A percentile compares a stretch with the other conserved stretches of the same genome.
phyloP scores from a whole-genome alignment of 2,888 invertebrate species.

The Periphyllus acericola region DNA sequence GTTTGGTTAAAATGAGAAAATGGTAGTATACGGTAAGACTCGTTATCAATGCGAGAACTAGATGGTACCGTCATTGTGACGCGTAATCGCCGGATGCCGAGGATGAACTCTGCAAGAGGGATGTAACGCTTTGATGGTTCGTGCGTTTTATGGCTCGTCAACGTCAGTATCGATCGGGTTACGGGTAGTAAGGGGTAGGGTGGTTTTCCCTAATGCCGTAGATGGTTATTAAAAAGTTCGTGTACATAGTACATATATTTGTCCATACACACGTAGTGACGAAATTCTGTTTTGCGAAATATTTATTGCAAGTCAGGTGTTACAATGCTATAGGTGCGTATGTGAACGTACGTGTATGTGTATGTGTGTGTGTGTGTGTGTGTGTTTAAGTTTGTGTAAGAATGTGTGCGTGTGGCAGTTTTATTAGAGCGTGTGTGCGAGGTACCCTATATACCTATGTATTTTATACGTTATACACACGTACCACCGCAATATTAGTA shows the following conservation, averaged over 20 bases:
- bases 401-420: no score
- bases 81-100: background rate
- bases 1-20: no score
- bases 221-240: background rate
- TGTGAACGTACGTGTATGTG: background rate
- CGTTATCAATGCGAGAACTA: no score
- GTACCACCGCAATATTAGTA: background rate
- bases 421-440: no score
- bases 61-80: no score
- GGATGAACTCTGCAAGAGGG: background rate
- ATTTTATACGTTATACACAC: no score
- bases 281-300: conserved; percentile 9
- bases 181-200: background rate
- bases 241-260: background rate
- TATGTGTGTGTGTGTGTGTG: no score
- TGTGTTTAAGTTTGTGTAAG: no score
- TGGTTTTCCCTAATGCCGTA: background rate
- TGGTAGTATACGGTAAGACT: no score
- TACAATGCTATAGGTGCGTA: background rate
- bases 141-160: background rate
- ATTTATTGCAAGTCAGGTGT: conserved; percentile 19
- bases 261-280: background rate
- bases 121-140: background rate
- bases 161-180: no score
- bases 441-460: background rate